Evolutionary conservation across 1,140 invertebrate species (phyloP).

Genomic region (Propsilocerus akamusi): DNA sequence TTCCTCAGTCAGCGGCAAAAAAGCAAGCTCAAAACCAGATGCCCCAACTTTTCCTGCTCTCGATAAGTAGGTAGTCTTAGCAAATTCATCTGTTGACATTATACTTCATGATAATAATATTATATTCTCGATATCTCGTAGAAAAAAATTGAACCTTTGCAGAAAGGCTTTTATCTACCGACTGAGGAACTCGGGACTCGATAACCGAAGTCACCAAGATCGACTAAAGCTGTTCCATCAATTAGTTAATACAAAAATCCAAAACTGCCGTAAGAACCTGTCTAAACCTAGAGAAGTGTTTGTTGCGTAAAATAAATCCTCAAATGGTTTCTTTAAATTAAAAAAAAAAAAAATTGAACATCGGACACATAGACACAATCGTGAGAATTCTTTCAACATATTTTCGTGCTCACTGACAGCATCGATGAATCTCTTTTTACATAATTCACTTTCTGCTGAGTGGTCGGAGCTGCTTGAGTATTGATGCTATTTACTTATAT

Average conservation of each 20-base stretch:
- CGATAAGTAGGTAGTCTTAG: too few species aligned
- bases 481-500: not conserved
- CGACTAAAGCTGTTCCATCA: not conserved
- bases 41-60: not conserved
- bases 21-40: not conserved
- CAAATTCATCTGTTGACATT: too few species aligned
- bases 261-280: conserved; percentile 5
- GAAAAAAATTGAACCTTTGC: not conserved
- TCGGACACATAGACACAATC: not conserved
- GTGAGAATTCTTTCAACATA: not conserved
- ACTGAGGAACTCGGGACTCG: not conserved
- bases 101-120: too few species aligned
- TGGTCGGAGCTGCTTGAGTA: not conserved
- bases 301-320: too few species aligned
- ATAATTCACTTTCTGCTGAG: not conserved
- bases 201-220: not conserved
- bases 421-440: not conserved
- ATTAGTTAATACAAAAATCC: conserved; percentile 1
- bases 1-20: not conserved
- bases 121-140: too few species aligned
- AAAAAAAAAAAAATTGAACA: too few species aligned
- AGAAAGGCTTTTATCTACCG: not conserved
- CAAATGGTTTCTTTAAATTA: too few species aligned
- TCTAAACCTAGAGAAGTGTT: not conserved
- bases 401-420: not conserved